Evolutionary conservation across 2,797 vertebrate species (phyloP).

Genomic region (Dipus sagitta): DNA sequence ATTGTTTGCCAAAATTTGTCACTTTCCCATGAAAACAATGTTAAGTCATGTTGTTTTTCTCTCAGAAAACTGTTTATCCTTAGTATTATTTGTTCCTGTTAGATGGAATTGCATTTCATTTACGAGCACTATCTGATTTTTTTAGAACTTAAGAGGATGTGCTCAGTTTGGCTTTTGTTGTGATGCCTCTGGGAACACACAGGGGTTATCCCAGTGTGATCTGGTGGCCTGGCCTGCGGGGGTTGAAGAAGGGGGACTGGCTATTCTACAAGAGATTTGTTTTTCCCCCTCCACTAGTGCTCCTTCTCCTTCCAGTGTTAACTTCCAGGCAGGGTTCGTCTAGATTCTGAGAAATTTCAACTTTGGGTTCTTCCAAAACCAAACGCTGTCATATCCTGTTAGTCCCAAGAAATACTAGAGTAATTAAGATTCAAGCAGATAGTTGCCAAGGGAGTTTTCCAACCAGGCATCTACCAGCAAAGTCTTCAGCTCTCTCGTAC

Average conservation of each 20-base stretch:
- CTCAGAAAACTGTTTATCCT: neutral
- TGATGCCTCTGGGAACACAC: neutral
- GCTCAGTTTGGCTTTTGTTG: neutral
- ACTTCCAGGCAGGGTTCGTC: neutral
- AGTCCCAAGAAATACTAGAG: constrained; percentile 12
- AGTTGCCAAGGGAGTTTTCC: neutral
- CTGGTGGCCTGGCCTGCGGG: neutral
- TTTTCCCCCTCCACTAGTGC: neutral
- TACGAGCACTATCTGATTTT: neutral
- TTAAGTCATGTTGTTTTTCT: neutral
- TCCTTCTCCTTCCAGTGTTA: neutral
- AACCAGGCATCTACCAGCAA: neutral
- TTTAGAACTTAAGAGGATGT: neutral
- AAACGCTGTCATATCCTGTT: neutral
- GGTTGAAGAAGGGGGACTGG: neutral
- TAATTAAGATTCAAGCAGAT: neutral
- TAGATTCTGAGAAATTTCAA: neutral
- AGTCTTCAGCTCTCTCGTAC: neutral
- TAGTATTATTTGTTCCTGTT: neutral
- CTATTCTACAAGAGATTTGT: neutral
- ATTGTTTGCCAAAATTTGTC: neutral
- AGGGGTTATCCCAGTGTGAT: neutral
- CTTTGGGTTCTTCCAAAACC: neutral
- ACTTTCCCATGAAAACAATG: constrained; percentile 15
- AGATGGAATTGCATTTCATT: neutral